Evolutionary conservation across 2,888 invertebrate species (phyloP), one percentile per base, ranked within the genome.

Genomic region (Brenthis hecate): DNA sequence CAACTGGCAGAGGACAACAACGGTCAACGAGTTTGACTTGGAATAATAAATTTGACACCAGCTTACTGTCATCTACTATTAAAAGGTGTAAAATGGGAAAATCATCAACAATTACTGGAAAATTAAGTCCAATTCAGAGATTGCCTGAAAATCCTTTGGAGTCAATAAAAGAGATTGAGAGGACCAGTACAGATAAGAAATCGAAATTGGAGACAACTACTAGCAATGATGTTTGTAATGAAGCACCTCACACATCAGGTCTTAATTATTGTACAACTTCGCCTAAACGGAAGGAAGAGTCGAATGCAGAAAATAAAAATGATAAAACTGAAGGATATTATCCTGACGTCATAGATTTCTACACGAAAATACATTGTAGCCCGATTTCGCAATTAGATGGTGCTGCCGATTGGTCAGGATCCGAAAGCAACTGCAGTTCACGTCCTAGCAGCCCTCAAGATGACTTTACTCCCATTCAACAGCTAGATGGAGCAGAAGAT

Each of bases 401-500:
- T 3, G 93, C 95, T 0, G 94, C 94, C 54, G 96, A 96, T 78
- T 94, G 95, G 92, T 93, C 95, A 23, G 94, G 95, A 60, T 94
- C 91, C 13, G 93, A 91, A 75, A 92, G 89, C 73, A 92, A 88
- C 54, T 92, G 91, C 63, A 92, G 93, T 70, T 91, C 91, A 0
- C 86, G 90, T 65, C 92, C 92, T 3, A 83, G 81, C 47, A 93
- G 93, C 74, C 93, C 93, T 2, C 82, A 84, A 62, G 85, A 86
- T 68, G 87, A 89, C 60, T 93, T 93, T 74, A 83, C 89, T 14
- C 92, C 91, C 60, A 94, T 96, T 73, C 94, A 94, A 74, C 96
- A 96, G 83, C 85, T 95, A 65, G 96, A 96, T 81, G 96, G 96
- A 14, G 94, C 95, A 3, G 95, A 95, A 74, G 96, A 96, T 74